These are phyloP conservation scores for Neotoma lepida DNA, from an alignment of 2,113 vertebrate species.

Conservation along the genomic window DNA sequence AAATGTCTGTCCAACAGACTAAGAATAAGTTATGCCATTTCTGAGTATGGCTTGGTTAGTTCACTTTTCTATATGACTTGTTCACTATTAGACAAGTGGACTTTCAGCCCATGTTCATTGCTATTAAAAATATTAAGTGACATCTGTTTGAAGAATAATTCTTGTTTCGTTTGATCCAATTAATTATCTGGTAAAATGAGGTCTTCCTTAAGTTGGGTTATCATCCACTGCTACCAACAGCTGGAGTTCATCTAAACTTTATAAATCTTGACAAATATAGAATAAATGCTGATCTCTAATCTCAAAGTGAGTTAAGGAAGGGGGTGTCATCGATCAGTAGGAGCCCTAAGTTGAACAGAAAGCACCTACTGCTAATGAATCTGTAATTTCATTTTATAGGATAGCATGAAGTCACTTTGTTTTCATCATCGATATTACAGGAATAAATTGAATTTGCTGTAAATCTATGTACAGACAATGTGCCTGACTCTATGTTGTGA, in stretches of 20 bases:
- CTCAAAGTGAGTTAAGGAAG: neutral
- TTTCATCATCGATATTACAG: constrained; percentile 4
- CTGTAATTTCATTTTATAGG: constrained; percentile 38
- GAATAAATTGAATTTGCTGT: constrained; percentile 15
- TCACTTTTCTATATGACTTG: neutral
- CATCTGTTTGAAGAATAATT: neutral
- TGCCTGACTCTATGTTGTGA: constrained; percentile 1
- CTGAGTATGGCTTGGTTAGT: neutral
- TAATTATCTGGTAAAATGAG: neutral
- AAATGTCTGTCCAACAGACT: neutral
- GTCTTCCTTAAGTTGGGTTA: neutral
- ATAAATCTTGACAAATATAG: neutral
- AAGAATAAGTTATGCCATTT: neutral
- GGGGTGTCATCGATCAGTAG: neutral
- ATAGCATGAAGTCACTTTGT: neutral
- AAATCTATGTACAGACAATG: constrained; percentile 31
- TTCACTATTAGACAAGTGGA: neutral
- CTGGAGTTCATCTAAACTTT: neutral
- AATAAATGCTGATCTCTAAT: neutral
- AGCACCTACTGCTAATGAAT: neutral
- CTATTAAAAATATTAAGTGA: neutral
- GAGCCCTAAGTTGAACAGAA: neutral
- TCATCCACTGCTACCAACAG: neutral
- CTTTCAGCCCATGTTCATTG: neutral
- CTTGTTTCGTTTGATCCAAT: constrained; percentile 7